Evolutionary conservation across 2,888 invertebrate species (phyloP), one percentile per base, ranked within the genome.

Genomic region (Drosophila fulvimacula): DNA sequence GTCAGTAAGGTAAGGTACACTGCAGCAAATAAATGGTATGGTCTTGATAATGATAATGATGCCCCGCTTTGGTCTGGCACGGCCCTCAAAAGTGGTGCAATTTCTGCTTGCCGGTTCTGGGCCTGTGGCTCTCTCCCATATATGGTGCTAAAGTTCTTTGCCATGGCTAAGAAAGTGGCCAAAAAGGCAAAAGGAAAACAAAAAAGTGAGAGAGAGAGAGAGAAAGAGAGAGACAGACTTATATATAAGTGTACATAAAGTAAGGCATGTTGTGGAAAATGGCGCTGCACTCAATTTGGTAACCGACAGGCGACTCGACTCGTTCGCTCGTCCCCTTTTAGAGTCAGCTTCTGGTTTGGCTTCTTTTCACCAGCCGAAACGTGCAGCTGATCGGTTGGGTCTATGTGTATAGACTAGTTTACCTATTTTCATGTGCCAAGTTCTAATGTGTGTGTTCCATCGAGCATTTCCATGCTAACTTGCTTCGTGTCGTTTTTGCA

Each of bases 221-320:
- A 41, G 19, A 10, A 4, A n/a, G 27, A 46, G 11, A 48, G 17
- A 48, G n/a, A 11, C 1, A 30, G 10, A 17, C 3, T 3, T 34
- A 34, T 34, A 36, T 36, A n/a, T 36, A 51, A n/a, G 24, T 38
- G 24, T 52, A 24, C 39, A 60, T 53, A 49, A 82, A 85, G 68
- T 82, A 81, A 81, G 75, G 68, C 87, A 87, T 89, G 80, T 79
- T 88, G 70, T 55, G 69, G 87, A 87, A 83, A 89, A 89, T 84
- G 85, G 84, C 76, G 79, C 55, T 90, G 88, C 88, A 89, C 87
- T 88, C 88, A 82, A 82, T 90, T 88, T 84, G 90, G 90, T 84
- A 90, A 82, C 88, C 74, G 88, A 75, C 88, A 72, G 82, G 48
- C 83, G 58, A 60, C 68, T 68, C 63, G 59, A 78, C 44, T 30